Conservation (phyloP, 2,113 vertebrate species). For the Chamaetylas fuelleborni region DNA sequence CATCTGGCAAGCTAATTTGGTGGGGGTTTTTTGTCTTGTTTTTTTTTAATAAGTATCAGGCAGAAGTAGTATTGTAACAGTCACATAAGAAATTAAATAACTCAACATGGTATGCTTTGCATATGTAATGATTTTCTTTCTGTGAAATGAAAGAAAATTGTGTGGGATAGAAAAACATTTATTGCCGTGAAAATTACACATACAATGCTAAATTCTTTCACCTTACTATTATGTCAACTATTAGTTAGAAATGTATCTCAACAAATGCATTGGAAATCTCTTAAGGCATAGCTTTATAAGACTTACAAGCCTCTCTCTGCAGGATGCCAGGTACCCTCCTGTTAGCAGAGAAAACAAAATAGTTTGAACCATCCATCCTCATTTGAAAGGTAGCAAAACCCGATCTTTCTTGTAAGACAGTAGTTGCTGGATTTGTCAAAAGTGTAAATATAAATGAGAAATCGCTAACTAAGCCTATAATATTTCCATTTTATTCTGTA, state of each 20-base stretch:
- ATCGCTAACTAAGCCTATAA: neutral
- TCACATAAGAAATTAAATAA: neutral
- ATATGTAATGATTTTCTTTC: neutral
- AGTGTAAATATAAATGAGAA: constrained; percentile 27
- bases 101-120: neutral
- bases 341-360: neutral
- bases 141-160: neutral
- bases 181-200: neutral
- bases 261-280: neutral
- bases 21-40: accelerated
- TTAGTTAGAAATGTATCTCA: neutral
- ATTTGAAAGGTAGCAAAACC: neutral
- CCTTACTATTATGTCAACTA: neutral
- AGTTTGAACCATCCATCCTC: neutral
- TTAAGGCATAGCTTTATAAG: neutral
- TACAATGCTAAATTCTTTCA: neutral
- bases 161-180: neutral
- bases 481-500: constrained; percentile 19
- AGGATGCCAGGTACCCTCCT: neutral
- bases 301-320: neutral
- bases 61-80: neutral
- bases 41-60: neutral
- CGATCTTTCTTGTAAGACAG: neutral
- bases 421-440: constrained; percentile 11
- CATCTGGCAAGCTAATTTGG: neutral